phyloP scores from a whole-genome alignment of 2,888 invertebrate genomes.

The Eupsilia transversa region DNA sequence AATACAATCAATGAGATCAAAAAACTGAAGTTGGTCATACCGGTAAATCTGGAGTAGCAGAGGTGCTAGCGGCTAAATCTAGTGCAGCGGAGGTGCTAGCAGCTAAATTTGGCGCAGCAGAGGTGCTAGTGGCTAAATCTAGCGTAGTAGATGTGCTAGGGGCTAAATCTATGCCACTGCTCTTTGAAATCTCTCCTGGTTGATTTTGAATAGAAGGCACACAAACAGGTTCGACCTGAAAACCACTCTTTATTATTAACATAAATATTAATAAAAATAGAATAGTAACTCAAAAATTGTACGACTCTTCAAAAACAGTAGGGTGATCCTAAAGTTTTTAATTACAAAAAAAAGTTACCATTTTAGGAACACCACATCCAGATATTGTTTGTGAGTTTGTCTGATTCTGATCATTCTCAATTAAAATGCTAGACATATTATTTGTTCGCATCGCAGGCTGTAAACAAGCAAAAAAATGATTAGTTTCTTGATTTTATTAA shows the following conservation, averaged over 20 bases:
- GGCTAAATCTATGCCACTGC: neutral
- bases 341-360: too few relatives aligned
- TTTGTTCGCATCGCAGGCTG: too few relatives aligned
- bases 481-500: too few relatives aligned
- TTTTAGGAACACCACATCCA: too few relatives aligned
- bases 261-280: neutral
- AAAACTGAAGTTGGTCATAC: conserved; percentile 5
- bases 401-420: too few relatives aligned
- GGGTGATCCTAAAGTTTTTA: too few relatives aligned
- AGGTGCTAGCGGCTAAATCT: neutral
- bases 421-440: too few relatives aligned
- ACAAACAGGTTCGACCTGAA: neutral
- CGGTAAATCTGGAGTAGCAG: neutral
- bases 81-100: neutral
- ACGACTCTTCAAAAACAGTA: conserved; percentile 2
- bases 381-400: too few relatives aligned
- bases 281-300: neutral
- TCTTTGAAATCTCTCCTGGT: neutral
- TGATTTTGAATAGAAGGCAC: neutral
- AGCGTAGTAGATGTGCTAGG: neutral
- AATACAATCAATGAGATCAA: neutral
- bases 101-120: neutral
- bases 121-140: neutral
- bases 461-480: too few relatives aligned
- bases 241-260: conserved; percentile 4